phyloP scores from a whole-genome alignment of 2,797 vertebrate species.

The Hafferia zeledoni region DNA sequence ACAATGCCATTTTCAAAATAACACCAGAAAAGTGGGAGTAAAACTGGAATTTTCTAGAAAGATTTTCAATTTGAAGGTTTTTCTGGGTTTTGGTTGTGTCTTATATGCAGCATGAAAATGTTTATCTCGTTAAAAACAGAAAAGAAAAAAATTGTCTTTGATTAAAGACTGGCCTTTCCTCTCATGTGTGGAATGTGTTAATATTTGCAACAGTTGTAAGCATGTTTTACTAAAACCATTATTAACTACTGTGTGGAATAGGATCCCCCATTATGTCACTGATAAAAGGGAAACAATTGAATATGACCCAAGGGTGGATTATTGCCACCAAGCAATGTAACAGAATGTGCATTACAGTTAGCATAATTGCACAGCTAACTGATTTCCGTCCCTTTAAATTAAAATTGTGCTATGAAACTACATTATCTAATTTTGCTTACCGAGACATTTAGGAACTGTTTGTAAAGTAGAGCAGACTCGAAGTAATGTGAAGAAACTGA shows the following conservation, averaged over 20 bases:
- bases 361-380: constrained; percentile 59
- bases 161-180: constrained; percentile 11
- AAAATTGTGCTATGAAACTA: constrained; percentile 54
- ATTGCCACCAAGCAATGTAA: constrained; percentile 54
- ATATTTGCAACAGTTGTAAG: constrained; percentile 61
- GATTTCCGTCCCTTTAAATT: constrained; percentile 62
- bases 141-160: neutral
- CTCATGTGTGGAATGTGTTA: neutral
- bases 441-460: constrained; percentile 44
- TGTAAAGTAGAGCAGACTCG: constrained; percentile 48
- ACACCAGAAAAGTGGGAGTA: neutral
- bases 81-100: neutral
- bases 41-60: neutral
- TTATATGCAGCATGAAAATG: neutral
- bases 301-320: constrained; percentile 61
- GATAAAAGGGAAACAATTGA: constrained; percentile 58
- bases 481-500: constrained; percentile 12
- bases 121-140: neutral
- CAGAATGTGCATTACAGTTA: constrained; percentile 46
- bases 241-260: constrained; percentile 24
- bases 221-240: constrained; percentile 36
- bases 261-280: constrained; percentile 42
- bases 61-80: neutral
- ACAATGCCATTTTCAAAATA: constrained; percentile 48
- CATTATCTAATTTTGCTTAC: constrained; percentile 65